Evolutionary conservation across 2,113 vertebrate genomes (phyloP), one percentile per base, ranked within the genome.

Genomic region (Silurus meridionalis): DNA sequence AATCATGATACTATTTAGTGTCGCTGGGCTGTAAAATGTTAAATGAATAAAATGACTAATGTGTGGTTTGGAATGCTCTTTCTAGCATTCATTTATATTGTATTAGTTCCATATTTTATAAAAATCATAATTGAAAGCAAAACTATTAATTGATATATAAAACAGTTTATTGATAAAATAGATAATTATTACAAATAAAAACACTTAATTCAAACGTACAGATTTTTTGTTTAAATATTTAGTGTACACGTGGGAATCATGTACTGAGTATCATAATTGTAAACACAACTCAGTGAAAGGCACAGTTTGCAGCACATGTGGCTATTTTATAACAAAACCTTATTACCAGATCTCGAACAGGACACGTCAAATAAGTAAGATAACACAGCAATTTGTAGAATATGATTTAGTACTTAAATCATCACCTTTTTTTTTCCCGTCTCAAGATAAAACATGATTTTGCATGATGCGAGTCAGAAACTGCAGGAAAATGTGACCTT

Each of bases 401-500:
- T 9, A 53, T 15, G 11, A 8, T 64, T 55, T 23, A 46, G 3
- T 55, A 25, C 75, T 57, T 9, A 4, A 79, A 66, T 1, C 46
- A 23, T 78, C 60, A 79, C 50, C 52, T 60, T 82, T 23, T 48
- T 46, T 64, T 58, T 48, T 53, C 14, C 17, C 60, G 28, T 8
- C 64, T 75, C 80, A 71, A 37, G 84, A 80, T 80, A 84, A 78
- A 80, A 71, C 83, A 82, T 9, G 50, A 23, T 67, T 67, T 57
- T 74, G 7, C 19, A 8, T 83, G 46, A 25, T 53, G 52, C 2
- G 48, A 57, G 23, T 83, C 61, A 80, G 60, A 37, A 82, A 28
- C 64, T 53, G 37, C 64, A 61, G 72, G 58, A 78, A 79, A 82
- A 79, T 79, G n/a, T 84, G 58, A 86, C 69, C 21, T 78, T 84